Conservation (phyloP, 2,797 vertebrate genomes). For the Artibeus lituratus region DNA sequence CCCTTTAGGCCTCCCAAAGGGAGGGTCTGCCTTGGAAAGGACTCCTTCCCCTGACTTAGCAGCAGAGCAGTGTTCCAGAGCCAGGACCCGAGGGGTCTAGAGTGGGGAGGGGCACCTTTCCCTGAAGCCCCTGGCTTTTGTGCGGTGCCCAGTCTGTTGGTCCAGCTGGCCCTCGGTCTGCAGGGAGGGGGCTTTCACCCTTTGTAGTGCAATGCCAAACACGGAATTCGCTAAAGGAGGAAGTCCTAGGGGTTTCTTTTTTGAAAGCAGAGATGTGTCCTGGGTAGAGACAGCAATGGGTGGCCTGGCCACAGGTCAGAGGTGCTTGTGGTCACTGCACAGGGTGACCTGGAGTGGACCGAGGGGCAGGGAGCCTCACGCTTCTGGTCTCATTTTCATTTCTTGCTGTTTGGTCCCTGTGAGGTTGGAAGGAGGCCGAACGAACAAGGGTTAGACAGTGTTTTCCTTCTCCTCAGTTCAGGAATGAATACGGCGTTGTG, state of each 20-base stretch:
- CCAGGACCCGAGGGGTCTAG: not conserved
- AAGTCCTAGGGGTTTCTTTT: not conserved
- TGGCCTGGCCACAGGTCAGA: not conserved
- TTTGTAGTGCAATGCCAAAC: not conserved
- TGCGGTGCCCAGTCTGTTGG: too few species aligned
- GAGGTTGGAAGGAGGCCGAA: constrained; percentile 5
- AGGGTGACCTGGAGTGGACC: accelerated
- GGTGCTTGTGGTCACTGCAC: accelerated
- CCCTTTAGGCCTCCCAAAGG: not conserved
- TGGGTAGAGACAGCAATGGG: accelerated
- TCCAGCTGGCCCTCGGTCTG: not conserved
- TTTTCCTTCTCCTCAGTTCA: constrained; percentile 56
- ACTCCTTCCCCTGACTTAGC: not conserved
- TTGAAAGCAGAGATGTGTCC: not conserved
- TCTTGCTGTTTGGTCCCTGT: not conserved
- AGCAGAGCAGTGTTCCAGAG: constrained; percentile 16
- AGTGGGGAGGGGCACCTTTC: not conserved
- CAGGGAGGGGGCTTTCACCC: not conserved
- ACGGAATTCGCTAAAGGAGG: not conserved
- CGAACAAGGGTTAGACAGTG: not conserved
- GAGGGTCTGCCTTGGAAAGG: accelerated
- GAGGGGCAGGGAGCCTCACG: accelerated
- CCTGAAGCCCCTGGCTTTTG: not conserved
- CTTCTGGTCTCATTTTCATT: not conserved
- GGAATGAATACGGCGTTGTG: constrained; percentile 57